These are phyloP conservation scores for Carlito syrichta DNA, from an alignment of 2,113 vertebrate species.

Conservation along the genomic window DNA sequence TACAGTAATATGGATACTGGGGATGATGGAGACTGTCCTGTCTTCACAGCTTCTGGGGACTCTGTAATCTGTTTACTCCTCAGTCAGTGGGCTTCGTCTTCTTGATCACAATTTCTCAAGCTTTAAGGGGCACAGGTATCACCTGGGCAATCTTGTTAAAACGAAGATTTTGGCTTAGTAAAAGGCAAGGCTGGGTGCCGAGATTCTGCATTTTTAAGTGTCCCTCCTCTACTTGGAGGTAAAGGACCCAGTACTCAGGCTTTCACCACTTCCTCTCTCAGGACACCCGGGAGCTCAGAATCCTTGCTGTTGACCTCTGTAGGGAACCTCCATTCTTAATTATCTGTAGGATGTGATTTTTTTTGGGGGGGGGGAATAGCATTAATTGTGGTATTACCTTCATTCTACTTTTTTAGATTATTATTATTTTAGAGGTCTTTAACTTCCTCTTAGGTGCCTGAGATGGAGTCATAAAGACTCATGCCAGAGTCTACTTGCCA, in stretches of 20 bases:
- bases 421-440: background rate
- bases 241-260: too few relatives aligned
- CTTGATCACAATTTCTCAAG: background rate
- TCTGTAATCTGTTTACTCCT: background rate
- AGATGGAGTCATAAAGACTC: background rate
- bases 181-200: background rate
- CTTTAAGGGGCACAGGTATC: too few relatives aligned
- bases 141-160: background rate
- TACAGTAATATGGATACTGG: fast-evolving
- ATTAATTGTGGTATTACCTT: background rate
- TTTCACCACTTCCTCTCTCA: background rate
- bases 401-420: background rate
- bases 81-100: background rate
- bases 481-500: fast-evolving
- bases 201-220: background rate
- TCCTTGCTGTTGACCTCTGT: background rate
- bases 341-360: background rate
- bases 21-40: background rate
- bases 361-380: background rate
- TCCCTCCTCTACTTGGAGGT: background rate
- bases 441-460: background rate
- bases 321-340: background rate
- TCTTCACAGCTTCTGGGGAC: background rate
- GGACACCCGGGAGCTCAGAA: background rate
- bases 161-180: background rate